Conservation (phyloP, 2,888 invertebrate genomes). For the Thysanoteuthis rhombus region DNA sequence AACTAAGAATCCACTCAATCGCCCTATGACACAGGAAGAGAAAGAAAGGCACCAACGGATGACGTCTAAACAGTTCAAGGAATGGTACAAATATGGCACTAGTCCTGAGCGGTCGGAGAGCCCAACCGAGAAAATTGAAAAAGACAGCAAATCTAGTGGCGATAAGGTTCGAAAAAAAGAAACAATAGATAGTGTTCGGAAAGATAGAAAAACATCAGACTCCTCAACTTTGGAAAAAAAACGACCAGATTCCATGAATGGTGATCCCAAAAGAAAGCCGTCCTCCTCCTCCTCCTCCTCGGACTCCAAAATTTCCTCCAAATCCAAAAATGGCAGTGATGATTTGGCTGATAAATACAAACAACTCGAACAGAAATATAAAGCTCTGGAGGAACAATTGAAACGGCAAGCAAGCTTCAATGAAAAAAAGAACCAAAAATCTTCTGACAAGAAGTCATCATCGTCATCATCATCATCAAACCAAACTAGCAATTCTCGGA, state of each 20-base stretch:
- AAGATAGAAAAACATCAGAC: background rate
- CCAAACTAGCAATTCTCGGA: conserved; percentile 19
- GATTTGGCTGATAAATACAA: background rate
- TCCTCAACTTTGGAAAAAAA: background rate
- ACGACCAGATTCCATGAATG: background rate
- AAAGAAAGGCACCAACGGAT: conserved; percentile 46
- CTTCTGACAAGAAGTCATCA: background rate
- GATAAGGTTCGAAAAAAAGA: conserved; percentile 17
- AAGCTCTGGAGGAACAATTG: background rate
- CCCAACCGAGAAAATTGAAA: background rate
- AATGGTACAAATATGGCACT: background rate
- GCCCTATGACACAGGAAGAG: conserved; percentile 55
- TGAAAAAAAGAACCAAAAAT: background rate
- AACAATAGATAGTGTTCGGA: background rate
- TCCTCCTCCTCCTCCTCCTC: background rate
- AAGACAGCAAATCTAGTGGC: background rate
- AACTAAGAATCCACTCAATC: conserved; percentile 35
- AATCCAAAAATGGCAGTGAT: background rate
- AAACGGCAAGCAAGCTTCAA: background rate
- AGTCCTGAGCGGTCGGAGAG: conserved; percentile 35
- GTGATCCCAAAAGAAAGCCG: background rate
- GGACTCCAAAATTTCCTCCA: background rate
- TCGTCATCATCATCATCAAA: background rate
- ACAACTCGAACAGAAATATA: conserved; percentile 1
- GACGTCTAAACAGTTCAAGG: conserved; percentile 39